Percentiles rank a stretch among this genome's conserved stretches.
Conservation (phyloP, 1,140 invertebrate species). For the Caenorhabditis brenneri region DNA sequence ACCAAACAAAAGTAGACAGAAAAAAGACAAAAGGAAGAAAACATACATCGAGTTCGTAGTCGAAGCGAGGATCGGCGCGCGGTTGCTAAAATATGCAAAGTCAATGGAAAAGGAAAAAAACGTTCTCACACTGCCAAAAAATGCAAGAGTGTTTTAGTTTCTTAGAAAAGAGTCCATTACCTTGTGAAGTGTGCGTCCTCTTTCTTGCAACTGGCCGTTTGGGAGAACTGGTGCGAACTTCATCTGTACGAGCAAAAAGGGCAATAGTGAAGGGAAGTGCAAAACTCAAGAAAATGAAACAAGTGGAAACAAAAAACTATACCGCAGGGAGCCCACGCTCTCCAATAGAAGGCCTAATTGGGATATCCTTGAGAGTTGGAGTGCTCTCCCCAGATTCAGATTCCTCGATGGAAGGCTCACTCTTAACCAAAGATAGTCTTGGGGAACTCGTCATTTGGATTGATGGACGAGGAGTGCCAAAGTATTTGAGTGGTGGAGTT, state of each 20-base stretch:
- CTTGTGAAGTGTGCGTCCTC: constrained; percentile 36
- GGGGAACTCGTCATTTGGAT: neutral
- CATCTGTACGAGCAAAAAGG: constrained; percentile 8
- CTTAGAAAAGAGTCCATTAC: constrained; percentile 17
- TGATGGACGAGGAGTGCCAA: constrained; percentile 15
- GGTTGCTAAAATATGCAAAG: constrained; percentile 39
- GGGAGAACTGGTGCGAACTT: constrained; percentile 17
- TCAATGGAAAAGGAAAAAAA: neutral
- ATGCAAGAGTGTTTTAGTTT: neutral
- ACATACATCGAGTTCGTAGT: constrained; percentile 33
- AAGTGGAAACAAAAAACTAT: neutral
- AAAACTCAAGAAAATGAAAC: neutral
- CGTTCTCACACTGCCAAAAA: constrained; percentile 34
- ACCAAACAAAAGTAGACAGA: neutral
- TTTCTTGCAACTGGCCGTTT: constrained; percentile 25
- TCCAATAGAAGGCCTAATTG: neutral
- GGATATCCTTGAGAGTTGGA: neutral
- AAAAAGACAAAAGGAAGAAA: neutral
- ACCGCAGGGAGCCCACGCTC: constrained; percentile 19
- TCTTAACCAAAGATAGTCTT: neutral
- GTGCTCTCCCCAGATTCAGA: neutral
- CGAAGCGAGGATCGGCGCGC: constrained; percentile 30
- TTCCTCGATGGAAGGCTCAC: neutral
- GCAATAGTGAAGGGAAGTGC: neutral
- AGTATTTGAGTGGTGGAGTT: neutral